phyloP scores from a whole-genome alignment of 2,113 vertebrate species.

The Corapipo altera region DNA sequence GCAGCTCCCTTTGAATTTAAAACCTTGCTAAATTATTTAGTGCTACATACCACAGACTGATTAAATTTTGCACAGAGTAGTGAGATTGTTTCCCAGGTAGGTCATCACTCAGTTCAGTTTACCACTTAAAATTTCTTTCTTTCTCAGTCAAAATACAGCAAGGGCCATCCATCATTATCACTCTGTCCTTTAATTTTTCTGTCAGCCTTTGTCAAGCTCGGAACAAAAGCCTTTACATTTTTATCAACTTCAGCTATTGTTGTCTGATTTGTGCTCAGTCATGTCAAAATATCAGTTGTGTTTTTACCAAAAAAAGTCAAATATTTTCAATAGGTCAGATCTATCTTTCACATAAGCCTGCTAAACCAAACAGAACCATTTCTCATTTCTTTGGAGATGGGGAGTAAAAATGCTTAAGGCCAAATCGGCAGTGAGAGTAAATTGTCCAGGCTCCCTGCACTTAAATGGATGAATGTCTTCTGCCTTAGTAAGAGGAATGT shows the following conservation, averaged over 20 bases:
- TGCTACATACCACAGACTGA: slow-evolving; percentile 49
- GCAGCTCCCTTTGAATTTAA: slow-evolving; percentile 61
- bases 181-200: slow-evolving; percentile 66
- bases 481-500: background rate
- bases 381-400: slow-evolving; percentile 43
- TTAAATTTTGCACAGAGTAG: slow-evolving; percentile 62
- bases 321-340: slow-evolving; percentile 57
- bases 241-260: slow-evolving; percentile 37
- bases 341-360: slow-evolving; percentile 8
- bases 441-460: slow-evolving; percentile 4
- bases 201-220: slow-evolving; percentile 57
- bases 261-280: slow-evolving; percentile 43
- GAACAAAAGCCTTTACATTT: slow-evolving; percentile 64
- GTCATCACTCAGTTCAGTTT: slow-evolving; percentile 68
- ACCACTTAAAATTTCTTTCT: slow-evolving; percentile 59
- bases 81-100: slow-evolving; percentile 66
- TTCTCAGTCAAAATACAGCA: slow-evolving; percentile 48
- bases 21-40: slow-evolving; percentile 69
- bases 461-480: slow-evolving; percentile 37
- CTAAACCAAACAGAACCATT: slow-evolving; percentile 53
- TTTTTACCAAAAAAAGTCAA: slow-evolving; percentile 37
- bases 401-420: slow-evolving; percentile 26
- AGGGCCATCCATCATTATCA: slow-evolving; percentile 63
- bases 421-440: slow-evolving; percentile 27
- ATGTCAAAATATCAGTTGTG: background rate